Base-by-base conservation (phyloP, 2,113 vertebrate species). In the Delphinus delphis region DNA sequence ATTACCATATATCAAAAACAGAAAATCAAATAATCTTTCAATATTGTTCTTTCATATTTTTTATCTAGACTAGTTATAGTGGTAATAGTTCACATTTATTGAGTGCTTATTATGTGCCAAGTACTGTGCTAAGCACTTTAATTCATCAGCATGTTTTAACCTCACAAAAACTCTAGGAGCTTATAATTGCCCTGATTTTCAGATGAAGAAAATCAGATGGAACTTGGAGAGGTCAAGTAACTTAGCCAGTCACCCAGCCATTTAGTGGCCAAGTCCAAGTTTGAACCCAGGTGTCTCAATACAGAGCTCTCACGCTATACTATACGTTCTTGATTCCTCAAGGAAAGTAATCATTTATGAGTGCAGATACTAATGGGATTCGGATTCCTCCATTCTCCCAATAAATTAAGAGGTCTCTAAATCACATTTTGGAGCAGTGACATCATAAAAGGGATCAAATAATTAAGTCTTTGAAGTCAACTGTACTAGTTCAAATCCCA, bases 1-100 rank as follows among this genome's bases (percentile, higher is more conserved):
- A 97, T 97, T 96, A 55, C 33, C 60, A 93, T 71, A 97, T 97
- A 95, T 88, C 96, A 74, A 97, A 98, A 98, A 96, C 23, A 83
- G 95, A 97, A 77, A 91, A 82, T 91, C 23, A 63, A 84, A 84
- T 23, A 17, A 6, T 38, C 14, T 93, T 90, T 23, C 9, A 14
- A 3, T 44, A 23, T 17, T 63, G 2, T 38, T 86, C 50, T 91
- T 93, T 68, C 71, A 58, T 26, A 17, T 10, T 5, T 58, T 63
- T 93, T 88, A 65, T 18, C 10, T 92, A 44, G 23, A 74, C 12
- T 79, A 91, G 17, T 18, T 38, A 58, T 12, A 53, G 3, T 76
- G 88, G 71, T 81, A 31, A 60, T 12, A 58, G 41, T 7, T 18
- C 73, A 62, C 3, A 86, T 53, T 65, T 82, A 25, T 26, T 8